Percentiles rank a stretch among this genome's conserved stretches.
These are phyloP conservation scores for Terebella lapidaria DNA, from an alignment of 2,888 invertebrate genomes.

Conservation along the genomic window DNA sequence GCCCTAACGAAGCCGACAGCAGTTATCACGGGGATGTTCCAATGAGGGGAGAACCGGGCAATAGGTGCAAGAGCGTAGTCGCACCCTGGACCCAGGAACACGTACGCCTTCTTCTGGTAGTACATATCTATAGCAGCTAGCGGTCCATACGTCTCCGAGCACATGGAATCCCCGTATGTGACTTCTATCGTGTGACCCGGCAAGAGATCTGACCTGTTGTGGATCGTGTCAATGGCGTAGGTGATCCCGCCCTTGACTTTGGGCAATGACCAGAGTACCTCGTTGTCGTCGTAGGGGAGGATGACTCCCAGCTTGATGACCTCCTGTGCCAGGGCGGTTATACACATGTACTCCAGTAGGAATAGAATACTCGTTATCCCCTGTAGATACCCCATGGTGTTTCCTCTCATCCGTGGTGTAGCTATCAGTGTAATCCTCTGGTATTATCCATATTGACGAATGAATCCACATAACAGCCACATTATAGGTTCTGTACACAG, in stretches of 20 bases:
- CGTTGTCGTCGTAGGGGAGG: conserved; percentile 31
- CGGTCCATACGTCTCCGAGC: conserved; percentile 44
- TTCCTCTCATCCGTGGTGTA: too few species aligned
- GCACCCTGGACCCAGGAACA: conserved; percentile 48
- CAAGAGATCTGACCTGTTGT: conserved; percentile 23
- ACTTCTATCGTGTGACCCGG: conserved; percentile 20
- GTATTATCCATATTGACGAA: too few species aligned
- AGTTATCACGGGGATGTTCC: conserved; percentile 90
- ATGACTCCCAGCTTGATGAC: conserved; percentile 36
- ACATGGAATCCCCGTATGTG: conserved; percentile 37
- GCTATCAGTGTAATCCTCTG: too few species aligned
- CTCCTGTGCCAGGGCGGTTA: too few species aligned
- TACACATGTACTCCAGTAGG: too few species aligned
- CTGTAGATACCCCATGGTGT: too few species aligned
- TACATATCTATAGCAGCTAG: conserved; percentile 44
- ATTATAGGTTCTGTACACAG: too few species aligned
- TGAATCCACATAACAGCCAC: too few species aligned
- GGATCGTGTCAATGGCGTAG: conserved; percentile 39
- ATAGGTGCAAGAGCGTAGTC: conserved; percentile 77
- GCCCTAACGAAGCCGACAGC: conserved; percentile 43
- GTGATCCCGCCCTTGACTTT: conserved; percentile 46
- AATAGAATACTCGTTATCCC: too few species aligned
- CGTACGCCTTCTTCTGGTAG: conserved; percentile 32
- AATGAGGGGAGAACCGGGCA: conserved; percentile 79
- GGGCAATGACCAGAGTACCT: conserved; percentile 34